Evolutionary conservation across 2,113 vertebrate genomes (phyloP).

Genomic region (Falcunculus frontatus): DNA sequence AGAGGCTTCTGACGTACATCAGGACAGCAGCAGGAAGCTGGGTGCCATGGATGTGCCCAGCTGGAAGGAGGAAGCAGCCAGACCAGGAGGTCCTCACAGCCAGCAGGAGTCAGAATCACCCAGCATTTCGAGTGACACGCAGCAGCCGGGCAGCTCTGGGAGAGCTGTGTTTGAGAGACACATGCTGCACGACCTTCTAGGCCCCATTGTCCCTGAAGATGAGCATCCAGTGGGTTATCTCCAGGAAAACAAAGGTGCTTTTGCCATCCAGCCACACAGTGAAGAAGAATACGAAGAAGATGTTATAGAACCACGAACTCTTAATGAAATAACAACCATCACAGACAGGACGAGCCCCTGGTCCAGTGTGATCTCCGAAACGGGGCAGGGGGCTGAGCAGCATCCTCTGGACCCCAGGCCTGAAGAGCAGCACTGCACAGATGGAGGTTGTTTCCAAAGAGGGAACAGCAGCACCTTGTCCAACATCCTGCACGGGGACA

Average conservation of each 20-base stretch:
- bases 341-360: constrained; percentile 91
- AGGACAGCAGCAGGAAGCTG: neutral
- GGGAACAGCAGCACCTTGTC: neutral
- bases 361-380: constrained; percentile 88
- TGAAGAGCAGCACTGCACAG: neutral
- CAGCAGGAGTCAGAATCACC: neutral
- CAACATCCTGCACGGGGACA: neutral
- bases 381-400: constrained; percentile 61
- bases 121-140: rapidly evolving
- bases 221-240: neutral
- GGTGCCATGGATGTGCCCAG: neutral
- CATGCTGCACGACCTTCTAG: neutral
- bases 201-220: neutral
- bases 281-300: constrained; percentile 89
- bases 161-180: neutral
- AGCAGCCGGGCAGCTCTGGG: neutral
- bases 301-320: constrained; percentile 79
- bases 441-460: neutral
- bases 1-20: neutral
- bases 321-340: constrained; percentile 86
- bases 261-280: constrained; percentile 11
- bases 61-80: neutral
- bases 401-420: neutral
- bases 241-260: constrained; percentile 4
- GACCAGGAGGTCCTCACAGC: neutral